phyloP scores from a whole-genome alignment of 1,140 invertebrate genomes.

The Caerostris extrusa region DNA sequence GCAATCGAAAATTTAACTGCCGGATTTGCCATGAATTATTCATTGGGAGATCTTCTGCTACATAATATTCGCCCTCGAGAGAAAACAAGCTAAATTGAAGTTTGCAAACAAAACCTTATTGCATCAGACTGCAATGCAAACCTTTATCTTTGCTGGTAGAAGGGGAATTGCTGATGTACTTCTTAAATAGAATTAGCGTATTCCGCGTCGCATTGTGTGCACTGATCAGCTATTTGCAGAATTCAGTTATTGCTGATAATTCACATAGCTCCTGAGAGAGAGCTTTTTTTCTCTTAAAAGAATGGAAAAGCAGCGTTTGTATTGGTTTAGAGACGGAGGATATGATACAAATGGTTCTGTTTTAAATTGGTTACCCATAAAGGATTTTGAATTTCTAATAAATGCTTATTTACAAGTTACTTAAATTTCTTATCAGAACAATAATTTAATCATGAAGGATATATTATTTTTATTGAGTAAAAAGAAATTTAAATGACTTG shows the following conservation, averaged over 20 bases:
- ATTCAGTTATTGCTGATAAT: neutral
- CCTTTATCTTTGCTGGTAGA: neutral
- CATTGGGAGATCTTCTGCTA: neutral
- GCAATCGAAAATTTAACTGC: conserved; percentile 44
- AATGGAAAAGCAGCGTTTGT: too few species aligned
- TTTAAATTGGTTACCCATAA: neutral
- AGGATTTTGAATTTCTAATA: neutral
- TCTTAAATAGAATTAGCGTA: neutral
- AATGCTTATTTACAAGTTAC: too few species aligned
- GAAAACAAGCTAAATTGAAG: too few species aligned
- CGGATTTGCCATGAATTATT: conserved; percentile 10
- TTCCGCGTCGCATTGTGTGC: neutral
- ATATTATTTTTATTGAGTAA: too few species aligned
- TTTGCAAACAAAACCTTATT: too few species aligned
- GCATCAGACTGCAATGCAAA: too few species aligned
- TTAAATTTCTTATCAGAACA: too few species aligned
- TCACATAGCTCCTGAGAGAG: neutral
- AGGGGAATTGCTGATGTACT: neutral
- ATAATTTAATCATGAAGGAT: too few species aligned
- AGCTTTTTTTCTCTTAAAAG: neutral
- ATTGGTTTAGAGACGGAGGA: neutral
- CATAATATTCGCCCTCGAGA: too few species aligned
- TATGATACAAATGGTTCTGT: neutral
- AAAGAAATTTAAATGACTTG: too few species aligned
- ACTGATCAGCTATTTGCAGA: neutral